Conservation (phyloP, 2,113 vertebrate genomes). For the Campylomormyrus tamandua region DNA sequence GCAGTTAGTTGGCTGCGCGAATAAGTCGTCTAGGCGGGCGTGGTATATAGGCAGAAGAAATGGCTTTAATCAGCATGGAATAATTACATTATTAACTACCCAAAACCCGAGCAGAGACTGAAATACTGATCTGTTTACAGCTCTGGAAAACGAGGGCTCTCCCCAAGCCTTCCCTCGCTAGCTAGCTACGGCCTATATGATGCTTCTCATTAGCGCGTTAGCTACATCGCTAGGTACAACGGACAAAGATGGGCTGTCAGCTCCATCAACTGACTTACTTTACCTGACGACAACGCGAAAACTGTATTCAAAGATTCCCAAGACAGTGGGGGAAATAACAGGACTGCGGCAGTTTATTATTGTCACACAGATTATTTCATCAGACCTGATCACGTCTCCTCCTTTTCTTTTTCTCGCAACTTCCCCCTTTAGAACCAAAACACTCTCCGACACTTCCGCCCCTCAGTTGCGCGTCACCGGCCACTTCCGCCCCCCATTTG, state of each 20-base stretch:
- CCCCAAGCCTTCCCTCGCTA: constrained; percentile 19
- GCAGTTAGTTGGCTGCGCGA: neutral
- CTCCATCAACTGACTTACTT: constrained; percentile 19
- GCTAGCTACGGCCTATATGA: constrained; percentile 30
- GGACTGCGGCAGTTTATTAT: constrained; percentile 23
- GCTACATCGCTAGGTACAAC: constrained; percentile 20
- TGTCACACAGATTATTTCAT: constrained; percentile 45
- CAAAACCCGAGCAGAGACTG: neutral
- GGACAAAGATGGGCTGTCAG: constrained; percentile 32
- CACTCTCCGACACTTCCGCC: constrained; percentile 66
- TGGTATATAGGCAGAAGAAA: neutral
- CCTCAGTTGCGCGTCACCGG: constrained; percentile 53
- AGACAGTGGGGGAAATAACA: constrained; percentile 17
- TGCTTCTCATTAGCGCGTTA: constrained; percentile 28
- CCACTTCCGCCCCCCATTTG: constrained; percentile 24
- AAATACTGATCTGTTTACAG: neutral
- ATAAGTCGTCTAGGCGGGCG: neutral
- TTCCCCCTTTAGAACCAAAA: constrained; percentile 70
- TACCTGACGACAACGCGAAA: constrained; percentile 50
- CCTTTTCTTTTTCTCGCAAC: constrained; percentile 65
- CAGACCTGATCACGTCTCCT: constrained; percentile 60
- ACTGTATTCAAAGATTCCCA: constrained; percentile 28
- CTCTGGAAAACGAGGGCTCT: neutral
- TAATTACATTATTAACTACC: neutral
- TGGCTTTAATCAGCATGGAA: neutral